A percentile compares a stretch with the other conserved stretches of the same genome.
Conservation (phyloP, 2,797 vertebrate species). For the Tenualosa ilisha region DNA sequence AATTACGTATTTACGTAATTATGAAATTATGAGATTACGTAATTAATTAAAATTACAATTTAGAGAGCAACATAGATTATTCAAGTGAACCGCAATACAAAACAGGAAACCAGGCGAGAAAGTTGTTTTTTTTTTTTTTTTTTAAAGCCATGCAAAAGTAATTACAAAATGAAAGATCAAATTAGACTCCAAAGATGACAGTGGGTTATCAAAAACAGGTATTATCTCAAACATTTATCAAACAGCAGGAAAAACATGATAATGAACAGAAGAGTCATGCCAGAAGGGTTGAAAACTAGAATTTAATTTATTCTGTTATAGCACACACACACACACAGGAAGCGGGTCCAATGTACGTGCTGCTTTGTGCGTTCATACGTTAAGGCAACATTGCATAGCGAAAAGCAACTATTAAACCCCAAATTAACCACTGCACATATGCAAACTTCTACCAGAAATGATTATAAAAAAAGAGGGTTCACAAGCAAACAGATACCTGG, state of each 20-base stretch:
- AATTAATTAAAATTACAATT: no score
- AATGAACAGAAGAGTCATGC: background rate
- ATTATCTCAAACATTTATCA: background rate
- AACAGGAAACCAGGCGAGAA: no score
- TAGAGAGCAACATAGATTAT: no score
- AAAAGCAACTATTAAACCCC: slow-evolving; percentile 42
- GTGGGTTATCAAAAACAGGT: background rate
- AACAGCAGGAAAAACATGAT: background rate
- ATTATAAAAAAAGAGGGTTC: background rate
- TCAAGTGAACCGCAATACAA: no score
- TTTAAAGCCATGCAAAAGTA: no score
- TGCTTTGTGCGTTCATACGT: slow-evolving; percentile 40
- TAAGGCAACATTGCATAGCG: slow-evolving; percentile 46
- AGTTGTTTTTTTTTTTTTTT: no score
- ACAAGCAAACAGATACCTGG: slow-evolving; percentile 5
- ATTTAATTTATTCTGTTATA: slow-evolving; percentile 20
- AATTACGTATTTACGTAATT: no score
- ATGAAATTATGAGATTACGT: no score
- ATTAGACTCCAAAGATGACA: no score
- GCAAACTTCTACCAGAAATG: background rate
- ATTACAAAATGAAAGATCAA: no score
- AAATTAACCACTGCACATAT: slow-evolving; percentile 6
- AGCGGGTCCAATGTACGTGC: slow-evolving; percentile 37
- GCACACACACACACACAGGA: slow-evolving; percentile 34
- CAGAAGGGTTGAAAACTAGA: background rate